Conservation (phyloP, 2,113 vertebrate species). For the Sander vitreus region DNA sequence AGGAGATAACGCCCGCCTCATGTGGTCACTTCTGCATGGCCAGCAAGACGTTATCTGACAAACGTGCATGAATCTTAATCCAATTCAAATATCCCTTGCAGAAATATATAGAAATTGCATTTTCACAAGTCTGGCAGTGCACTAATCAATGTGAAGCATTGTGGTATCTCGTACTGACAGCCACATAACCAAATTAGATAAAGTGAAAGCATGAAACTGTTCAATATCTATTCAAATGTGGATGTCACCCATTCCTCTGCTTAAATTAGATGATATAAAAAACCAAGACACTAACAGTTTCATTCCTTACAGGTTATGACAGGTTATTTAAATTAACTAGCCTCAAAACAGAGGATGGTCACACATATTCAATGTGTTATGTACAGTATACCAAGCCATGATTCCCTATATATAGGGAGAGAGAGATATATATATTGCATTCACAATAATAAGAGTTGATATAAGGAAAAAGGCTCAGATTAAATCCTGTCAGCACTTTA, state of each 20-base stretch:
- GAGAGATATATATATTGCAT: too few relatives aligned
- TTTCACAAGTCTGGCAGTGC: conserved; percentile 15
- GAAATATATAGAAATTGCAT: conserved; percentile 47
- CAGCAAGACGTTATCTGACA: conserved; percentile 72
- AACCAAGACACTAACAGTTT: background rate
- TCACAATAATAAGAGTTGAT: too few relatives aligned
- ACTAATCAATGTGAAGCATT: conserved; percentile 51
- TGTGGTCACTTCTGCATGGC: conserved; percentile 73
- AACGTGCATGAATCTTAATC: conserved; percentile 75
- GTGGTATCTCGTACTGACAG: conserved; percentile 54
- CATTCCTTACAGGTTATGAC: conserved; percentile 23
- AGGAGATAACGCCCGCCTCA: conserved; percentile 81
- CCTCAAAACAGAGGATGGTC: conserved; percentile 3
- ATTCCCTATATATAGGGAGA: background rate
- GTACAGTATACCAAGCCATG: background rate
- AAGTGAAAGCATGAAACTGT: conserved; percentile 61
- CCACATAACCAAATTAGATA: conserved; percentile 58
- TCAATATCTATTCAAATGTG: conserved; percentile 73
- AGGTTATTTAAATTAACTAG: conserved; percentile 39
- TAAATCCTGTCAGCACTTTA: background rate
- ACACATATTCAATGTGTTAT: conserved; percentile 7
- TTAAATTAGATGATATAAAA: conserved; percentile 52
- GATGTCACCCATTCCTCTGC: conserved; percentile 8
- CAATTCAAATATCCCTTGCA: conserved; percentile 58
- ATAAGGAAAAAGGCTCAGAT: too few relatives aligned